Evolutionary conservation across 2,888 invertebrate genomes (phyloP).

Genomic region (Drosophila stalkeri): DNA sequence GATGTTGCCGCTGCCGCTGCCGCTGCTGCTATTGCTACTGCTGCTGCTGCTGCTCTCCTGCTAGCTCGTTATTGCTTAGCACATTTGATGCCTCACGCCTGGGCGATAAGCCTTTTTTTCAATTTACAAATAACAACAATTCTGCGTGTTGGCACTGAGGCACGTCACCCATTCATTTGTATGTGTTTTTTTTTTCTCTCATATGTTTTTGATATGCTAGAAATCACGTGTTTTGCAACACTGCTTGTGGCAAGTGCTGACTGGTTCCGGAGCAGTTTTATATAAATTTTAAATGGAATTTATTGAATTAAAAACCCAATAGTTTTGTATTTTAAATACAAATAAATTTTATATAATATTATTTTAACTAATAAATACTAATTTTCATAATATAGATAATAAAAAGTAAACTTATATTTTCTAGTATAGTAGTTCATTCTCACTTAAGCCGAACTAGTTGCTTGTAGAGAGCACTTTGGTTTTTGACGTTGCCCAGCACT

Average conservation of each 20-base stretch:
- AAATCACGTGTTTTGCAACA: slow-evolving; percentile 30
- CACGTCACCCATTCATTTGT: slow-evolving; percentile 65
- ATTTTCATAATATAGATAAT: background rate
- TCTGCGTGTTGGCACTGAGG: slow-evolving; percentile 58
- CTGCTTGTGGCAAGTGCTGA: slow-evolving; percentile 35
- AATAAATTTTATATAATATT: background rate
- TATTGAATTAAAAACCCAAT: background rate
- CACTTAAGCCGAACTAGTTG: background rate
- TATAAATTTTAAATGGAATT: no score
- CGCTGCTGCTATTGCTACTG: slow-evolving; percentile 21
- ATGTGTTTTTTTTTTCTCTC: slow-evolving; percentile 54
- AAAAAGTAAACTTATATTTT: background rate
- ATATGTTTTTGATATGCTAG: slow-evolving; percentile 52
- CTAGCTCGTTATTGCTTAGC: slow-evolving; percentile 19
- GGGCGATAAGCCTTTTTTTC: slow-evolving; percentile 29
- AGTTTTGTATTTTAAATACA: background rate
- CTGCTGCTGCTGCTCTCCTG: slow-evolving; percentile 27
- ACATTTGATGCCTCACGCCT: slow-evolving; percentile 39
- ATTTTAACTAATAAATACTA: background rate
- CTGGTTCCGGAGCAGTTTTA: background rate
- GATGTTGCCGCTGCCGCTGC: slow-evolving; percentile 15
- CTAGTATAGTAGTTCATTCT: background rate
- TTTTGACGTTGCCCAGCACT: slow-evolving; percentile 14
- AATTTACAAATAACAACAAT: slow-evolving; percentile 53
- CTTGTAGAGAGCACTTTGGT: background rate